Conservation (phyloP, 2,113 vertebrate genomes). For the Falcunculus frontatus region DNA sequence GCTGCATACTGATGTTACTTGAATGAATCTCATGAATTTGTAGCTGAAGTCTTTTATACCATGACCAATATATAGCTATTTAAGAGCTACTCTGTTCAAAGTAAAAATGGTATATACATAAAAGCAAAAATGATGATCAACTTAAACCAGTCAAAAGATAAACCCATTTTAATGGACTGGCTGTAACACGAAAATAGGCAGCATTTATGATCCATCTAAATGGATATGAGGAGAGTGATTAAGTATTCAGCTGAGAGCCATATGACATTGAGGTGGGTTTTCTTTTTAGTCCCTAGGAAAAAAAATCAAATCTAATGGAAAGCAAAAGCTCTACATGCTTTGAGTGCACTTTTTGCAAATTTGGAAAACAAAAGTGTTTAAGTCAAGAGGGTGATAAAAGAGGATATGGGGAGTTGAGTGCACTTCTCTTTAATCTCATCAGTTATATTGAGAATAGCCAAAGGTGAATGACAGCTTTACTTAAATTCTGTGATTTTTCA, state of each 20-base stretch:
- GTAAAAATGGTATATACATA: background rate
- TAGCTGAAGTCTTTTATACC: background rate
- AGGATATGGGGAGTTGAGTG: background rate
- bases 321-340: background rate
- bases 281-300: background rate
- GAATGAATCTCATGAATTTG: background rate
- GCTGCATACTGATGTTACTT: rapidly evolving
- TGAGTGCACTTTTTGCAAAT: background rate
- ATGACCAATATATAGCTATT: background rate
- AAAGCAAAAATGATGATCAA: background rate
- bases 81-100: background rate
- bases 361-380: background rate
- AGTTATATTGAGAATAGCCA: background rate
- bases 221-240: background rate
- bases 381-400: background rate
- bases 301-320: background rate
- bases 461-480: background rate
- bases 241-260: background rate
- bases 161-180: background rate
- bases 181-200: background rate
- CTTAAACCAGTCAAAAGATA: background rate
- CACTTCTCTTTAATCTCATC: background rate
- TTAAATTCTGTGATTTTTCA: background rate
- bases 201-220: background rate
- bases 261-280: background rate